Evolutionary conservation across 30 jellyfish, hydroid and myxozoan species (phyloP).

Genomic region (Clytia hemisphaerica): DNA sequence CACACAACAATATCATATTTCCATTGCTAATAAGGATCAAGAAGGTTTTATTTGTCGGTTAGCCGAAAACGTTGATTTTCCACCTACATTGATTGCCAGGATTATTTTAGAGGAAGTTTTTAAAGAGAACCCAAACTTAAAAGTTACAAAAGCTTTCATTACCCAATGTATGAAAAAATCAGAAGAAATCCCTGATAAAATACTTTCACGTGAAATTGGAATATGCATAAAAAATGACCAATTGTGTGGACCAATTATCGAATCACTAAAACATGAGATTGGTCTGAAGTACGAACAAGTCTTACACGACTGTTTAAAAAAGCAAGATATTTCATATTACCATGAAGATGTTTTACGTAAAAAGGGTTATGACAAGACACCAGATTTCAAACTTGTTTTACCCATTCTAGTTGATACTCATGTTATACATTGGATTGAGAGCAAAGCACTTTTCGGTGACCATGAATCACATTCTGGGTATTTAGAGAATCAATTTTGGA

Average conservation of each 20-base stretch:
- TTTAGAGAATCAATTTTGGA: constrained; percentile 76
- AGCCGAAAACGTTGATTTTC: constrained; percentile 59
- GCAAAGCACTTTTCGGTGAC: constrained; percentile 91
- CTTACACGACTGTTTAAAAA: constrained; percentile 29
- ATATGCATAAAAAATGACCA: constrained; percentile 62
- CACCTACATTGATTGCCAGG: constrained; percentile 71
- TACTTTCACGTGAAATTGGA: constrained; percentile 32
- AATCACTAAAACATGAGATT: constrained; percentile 42
- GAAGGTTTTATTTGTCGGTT: constrained; percentile 8
- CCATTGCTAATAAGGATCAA: neutral
- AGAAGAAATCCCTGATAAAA: constrained; percentile 21
- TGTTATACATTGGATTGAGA: constrained; percentile 83
- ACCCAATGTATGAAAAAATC: constrained; percentile 40
- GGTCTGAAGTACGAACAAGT: constrained; percentile 60
- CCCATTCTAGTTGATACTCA: constrained; percentile 68
- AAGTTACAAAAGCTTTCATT: constrained; percentile 62
- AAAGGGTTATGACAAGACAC: constrained; percentile 83
- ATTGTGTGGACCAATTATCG: constrained; percentile 75
- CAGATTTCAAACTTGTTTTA: constrained; percentile 66
- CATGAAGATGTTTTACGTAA: constrained; percentile 65
- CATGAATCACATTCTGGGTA: constrained; percentile 60
- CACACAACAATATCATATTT: neutral
- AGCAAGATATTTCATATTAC: constrained; percentile 48
- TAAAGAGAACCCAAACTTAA: neutral
- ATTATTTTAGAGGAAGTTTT: constrained; percentile 51